These are phyloP conservation scores for zebrafish (Danio rerio) DNA, from an alignment of 2,113 vertebrate genomes.

Conservation along the genomic window DNA sequence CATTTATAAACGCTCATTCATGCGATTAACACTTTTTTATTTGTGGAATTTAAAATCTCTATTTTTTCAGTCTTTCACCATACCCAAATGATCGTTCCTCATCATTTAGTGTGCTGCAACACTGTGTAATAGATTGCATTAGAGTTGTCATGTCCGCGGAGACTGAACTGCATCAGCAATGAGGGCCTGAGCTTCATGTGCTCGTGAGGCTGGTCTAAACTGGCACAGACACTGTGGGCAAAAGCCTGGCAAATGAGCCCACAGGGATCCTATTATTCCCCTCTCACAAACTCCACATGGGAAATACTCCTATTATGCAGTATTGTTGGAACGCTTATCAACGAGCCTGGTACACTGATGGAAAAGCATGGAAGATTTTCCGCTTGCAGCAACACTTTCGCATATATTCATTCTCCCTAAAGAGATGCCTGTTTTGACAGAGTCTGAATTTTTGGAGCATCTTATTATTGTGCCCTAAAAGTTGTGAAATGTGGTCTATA, in stretches of 20 bases:
- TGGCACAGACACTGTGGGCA: constrained; percentile 30
- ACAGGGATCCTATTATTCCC: constrained; percentile 48
- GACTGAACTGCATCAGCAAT: constrained; percentile 9
- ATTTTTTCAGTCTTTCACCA: too few relatives aligned
- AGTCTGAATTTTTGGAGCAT: background rate
- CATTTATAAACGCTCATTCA: background rate
- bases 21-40: too few relatives aligned
- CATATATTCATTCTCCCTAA: background rate
- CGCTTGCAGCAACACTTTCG: constrained; percentile 29
- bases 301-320: constrained; percentile 29
- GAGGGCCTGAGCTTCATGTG: constrained; percentile 10
- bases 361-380: constrained; percentile 16
- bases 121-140: constrained; percentile 35
- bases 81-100: background rate
- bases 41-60: too few relatives aligned
- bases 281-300: constrained; percentile 12
- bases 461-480: background rate
- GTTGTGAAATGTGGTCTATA: background rate
- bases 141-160: constrained; percentile 21
- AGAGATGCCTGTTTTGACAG: constrained; percentile 16
- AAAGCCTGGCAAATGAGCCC: constrained; percentile 47
- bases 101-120: constrained; percentile 16
- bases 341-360: constrained; percentile 3
- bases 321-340: constrained; percentile 39
- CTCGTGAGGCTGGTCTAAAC: constrained; percentile 6